Evolutionary conservation across 2,888 invertebrate species (phyloP), one percentile per base, ranked within the genome.

Genomic region (Tromatobia lineatoria): DNA sequence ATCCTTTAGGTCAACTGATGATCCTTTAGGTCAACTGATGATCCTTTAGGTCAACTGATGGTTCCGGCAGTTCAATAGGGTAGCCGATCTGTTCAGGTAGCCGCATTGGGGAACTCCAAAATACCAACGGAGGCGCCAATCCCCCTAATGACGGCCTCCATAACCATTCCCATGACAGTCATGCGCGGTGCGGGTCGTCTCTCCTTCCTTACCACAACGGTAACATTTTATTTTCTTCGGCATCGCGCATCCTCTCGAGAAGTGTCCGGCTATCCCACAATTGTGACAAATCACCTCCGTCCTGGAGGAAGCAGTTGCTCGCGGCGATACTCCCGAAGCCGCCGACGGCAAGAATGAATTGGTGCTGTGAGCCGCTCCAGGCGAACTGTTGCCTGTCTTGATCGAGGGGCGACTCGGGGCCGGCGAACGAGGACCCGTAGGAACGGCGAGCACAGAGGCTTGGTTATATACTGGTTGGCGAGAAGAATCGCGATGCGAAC

Each of bases 241-340:
- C 3, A 47, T 47, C 0, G 45, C 38, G 15, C 82, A 77, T 1
- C 45, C 76, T 2, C 42, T 15, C n/a, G 45, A 13, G 11, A 38
- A 20, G n/a, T 82, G 82, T 2, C 82, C 77, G 1, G 34, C 7
- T n/a, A 66, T 18, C 0, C 77, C 66, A 11, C 82, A 77, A 2
- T 47, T 52, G 54, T 50, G 71, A 11, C 82, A 82, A 15, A 70
- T 18, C 20, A 29, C 57, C 15, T 23, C 47, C 8, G 3, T 11
- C 8, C 23, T 23, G 4, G 50, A 0, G 3, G 6, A n/a, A n/a
- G 18, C 13, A 15, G 20, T 18, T 8, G 54, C 20, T 8, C 23
- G 2, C 25, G 23, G 25, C 25, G 25, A 25, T 10, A 3, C 11
- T 13, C 11, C 23, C 2, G 23, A 13, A 4, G 4, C 15, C 7